Percentiles rank a stretch among this genome's conserved stretches.
Conservation (phyloP, 35 echinoderm and acorn worm species). For the Ptychodera flava region DNA sequence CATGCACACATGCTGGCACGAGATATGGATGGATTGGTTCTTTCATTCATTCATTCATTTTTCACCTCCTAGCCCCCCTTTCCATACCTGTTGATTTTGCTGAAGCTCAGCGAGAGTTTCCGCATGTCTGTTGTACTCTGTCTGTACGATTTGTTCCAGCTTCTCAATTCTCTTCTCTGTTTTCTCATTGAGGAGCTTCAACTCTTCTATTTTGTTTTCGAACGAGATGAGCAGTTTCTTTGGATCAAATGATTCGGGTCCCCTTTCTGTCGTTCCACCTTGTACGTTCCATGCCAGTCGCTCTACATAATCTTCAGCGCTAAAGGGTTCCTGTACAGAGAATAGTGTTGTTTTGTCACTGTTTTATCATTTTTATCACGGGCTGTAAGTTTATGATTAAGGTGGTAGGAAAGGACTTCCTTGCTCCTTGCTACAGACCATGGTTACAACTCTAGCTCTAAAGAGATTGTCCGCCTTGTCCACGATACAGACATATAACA, state of each 20-base stretch:
- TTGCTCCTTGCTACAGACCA: not conserved
- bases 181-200: conserved; percentile 57
- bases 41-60: no score
- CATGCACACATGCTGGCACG: no score
- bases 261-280: conserved; percentile 67
- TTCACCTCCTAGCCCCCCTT: no score
- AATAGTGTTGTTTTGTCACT: no score
- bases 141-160: conserved; percentile 52
- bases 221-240: conserved; percentile 76
- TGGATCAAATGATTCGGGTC: conserved; percentile 69
- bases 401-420: not conserved
- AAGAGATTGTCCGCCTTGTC: not conserved
- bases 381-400: not conserved
- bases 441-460: no score
- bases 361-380: not conserved
- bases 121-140: conserved; percentile 69
- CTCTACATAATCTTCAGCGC: conserved; percentile 89
- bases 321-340: conserved; percentile 39
- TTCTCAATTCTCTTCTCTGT: conserved; percentile 83
- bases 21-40: no score
- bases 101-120: conserved; percentile 76
- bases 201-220: conserved; percentile 78
- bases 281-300: conserved; percentile 90
- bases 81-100: conserved; percentile 73
- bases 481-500: not conserved